Base-by-base conservation (phyloP, 1,140 invertebrate species). In the Drosophila mayri region DNA sequence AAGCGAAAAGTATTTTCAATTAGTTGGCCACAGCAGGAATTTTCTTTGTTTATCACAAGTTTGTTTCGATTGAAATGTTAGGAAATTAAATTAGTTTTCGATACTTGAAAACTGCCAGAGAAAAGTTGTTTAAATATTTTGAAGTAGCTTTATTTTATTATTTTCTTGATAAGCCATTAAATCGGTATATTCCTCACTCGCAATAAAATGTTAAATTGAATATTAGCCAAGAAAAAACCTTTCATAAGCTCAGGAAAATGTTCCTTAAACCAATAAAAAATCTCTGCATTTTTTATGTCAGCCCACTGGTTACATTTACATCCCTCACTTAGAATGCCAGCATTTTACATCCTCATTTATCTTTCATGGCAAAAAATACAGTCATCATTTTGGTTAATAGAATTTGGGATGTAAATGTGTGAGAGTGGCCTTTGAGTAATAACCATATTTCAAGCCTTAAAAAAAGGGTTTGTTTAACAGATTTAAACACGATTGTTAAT, bases 1-100 rank as follows among this genome's bases (percentile, higher is more conserved):
- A 35, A 32, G 30, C 16, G n/a, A 12, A n/a, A 41, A 50, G 32
- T 40, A 50, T 68, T 71, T 67, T 68, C 38, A 68, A 68, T 68
- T 70, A 70, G 46, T 40, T 70, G 18, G 4, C 38, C 30, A 11
- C 22, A 32, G 2, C 32, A 22, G 12, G n/a, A 43, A 43, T 38
- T 35, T 54, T 16, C 16, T 47, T 20, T 43, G 37, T 20, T 16
- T 10, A 35, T 35, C 41, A 61, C n/a, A 35, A 65, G 40, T 65
- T 61, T 10, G 8, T 22, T 46, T 20, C 4, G 7, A 62, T 54
- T 38, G 47, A 22, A 41, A 30, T 54, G 25, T 54, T n/a, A 2
- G 28, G 4, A 32, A 62, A 57, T 22, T 18, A 35, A 64, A 62
- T 4, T 28, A 14, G 3, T 38, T 57, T 63, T 5, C 28, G 6